These are phyloP conservation scores for Pseudochirops corinnae DNA, from an alignment of 2,797 vertebrate genomes.

Conservation along the genomic window DNA sequence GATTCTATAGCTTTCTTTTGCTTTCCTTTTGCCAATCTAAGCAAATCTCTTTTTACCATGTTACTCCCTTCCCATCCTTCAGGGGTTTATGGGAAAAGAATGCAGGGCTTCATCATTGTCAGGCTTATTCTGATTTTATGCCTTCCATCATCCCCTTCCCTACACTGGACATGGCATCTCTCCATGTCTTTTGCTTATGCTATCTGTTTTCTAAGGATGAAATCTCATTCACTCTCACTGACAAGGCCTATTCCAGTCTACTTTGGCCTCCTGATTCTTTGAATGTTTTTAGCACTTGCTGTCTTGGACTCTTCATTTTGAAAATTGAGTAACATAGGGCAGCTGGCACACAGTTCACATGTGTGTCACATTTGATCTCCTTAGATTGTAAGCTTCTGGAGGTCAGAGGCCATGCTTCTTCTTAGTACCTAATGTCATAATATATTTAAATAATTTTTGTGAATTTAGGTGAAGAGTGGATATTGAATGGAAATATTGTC, in stretches of 20 bases:
- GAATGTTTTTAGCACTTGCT: neutral
- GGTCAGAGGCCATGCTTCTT: neutral
- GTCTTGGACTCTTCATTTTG: neutral
- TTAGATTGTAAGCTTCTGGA: neutral
- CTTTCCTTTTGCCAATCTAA: neutral
- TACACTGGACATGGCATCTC: neutral
- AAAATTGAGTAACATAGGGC: neutral
- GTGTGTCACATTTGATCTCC: neutral
- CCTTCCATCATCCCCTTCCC: neutral
- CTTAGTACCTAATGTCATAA: neutral
- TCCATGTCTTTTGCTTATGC: neutral
- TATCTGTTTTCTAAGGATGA: neutral
- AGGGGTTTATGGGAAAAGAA: neutral
- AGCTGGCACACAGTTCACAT: neutral
- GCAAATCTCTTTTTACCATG: neutral
- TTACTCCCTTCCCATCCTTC: neutral
- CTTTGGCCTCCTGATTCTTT: neutral
- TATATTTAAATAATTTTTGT: neutral
- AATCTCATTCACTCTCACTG: neutral
- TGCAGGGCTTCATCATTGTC: neutral
- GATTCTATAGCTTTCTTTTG: neutral
- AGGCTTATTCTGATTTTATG: neutral
- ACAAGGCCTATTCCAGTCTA: neutral
- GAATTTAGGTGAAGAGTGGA: neutral
- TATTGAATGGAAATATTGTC: neutral